phyloP scores from a whole-genome alignment of 2,888 invertebrate genomes.

The Tetramorium bicarinatum region DNA sequence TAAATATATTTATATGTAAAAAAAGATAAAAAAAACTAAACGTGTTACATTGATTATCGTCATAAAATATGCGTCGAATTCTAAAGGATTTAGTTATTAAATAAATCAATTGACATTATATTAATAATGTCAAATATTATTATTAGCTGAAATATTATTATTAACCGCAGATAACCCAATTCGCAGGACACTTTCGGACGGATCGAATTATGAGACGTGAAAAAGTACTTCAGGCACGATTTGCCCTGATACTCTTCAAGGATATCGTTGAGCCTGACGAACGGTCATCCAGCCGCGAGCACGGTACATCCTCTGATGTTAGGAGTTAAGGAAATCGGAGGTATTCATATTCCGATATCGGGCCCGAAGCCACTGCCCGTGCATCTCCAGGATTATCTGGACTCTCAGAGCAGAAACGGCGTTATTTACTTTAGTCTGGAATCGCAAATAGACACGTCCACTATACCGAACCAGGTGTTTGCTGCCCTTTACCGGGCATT shows the following conservation, averaged over 20 bases:
- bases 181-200: slow-evolving; percentile 61
- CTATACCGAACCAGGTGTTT: slow-evolving; percentile 68
- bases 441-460: slow-evolving; percentile 67
- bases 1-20: neutral
- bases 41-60: neutral
- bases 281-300: slow-evolving; percentile 87
- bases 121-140: neutral
- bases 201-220: slow-evolving; percentile 64
- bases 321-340: slow-evolving; percentile 87
- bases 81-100: neutral
- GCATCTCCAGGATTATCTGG: slow-evolving; percentile 65
- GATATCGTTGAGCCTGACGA: slow-evolving; percentile 87
- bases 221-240: slow-evolving; percentile 72
- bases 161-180: slow-evolving; percentile 5
- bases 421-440: slow-evolving; percentile 72
- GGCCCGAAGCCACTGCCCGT: slow-evolving; percentile 56
- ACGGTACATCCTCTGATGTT: slow-evolving; percentile 86
- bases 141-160: neutral
- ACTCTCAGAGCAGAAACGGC: slow-evolving; percentile 57
- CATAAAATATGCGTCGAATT: neutral
- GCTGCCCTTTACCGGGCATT: slow-evolving; percentile 74
- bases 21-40: neutral
- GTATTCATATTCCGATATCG: slow-evolving; percentile 86
- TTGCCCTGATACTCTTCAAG: slow-evolving; percentile 85
- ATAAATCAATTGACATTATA: neutral